Base-by-base conservation (phyloP, 2,113 vertebrate species). In the Accipiter cooperii region DNA sequence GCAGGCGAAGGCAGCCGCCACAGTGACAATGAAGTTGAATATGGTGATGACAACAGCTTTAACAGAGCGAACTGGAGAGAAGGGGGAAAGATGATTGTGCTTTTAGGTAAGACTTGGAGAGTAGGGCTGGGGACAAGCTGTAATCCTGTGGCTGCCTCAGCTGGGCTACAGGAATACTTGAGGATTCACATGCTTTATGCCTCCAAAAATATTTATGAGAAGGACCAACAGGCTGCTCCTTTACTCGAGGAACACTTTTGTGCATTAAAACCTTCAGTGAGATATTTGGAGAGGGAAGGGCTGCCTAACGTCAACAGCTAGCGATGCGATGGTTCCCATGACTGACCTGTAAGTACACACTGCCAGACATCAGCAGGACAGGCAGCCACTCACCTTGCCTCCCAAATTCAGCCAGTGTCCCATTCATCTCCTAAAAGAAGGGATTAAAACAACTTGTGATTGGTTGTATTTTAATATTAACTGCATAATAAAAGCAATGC, bases 1-100 rank as follows among this genome's bases (percentile, higher is more conserved):
- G 90, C 99, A 99, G 82, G 98, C 98, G 8, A 99, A 99, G 7
- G 99, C 93, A 46, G 99, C 99, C 22, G 74, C 98, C 94, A 99
- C 98, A 1, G 99, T 99, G 94, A 99, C 98, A 36, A 99, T 94
- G 98, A 99, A 99, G 98, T 99, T 99, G 96, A 99, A 98, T 28
- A 99, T 36, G 21, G 99, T 99, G 96, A 99, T 94, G 57, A 99
- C 97, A 51, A 99, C 83, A 0, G 99, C 99, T 94, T 99, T 99
- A 52, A 98, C 97, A 0, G 99, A 99, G 66, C 98, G 98, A 87
- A 99, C 99, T 99, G 98, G 14, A 81, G 47, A 17, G 49, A 22
- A 42, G 25, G 17, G 47, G 38, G 60, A 20, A 4, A 33, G 57
- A 26, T 0, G 4, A 28, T 0, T 2, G 28, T 55, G 40, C 5